A percentile compares a stretch with the other conserved stretches of the same genome.
These are phyloP conservation scores for Willowsia nigromaculata DNA, from an alignment of 2,888 invertebrate species.

Conservation along the genomic window DNA sequence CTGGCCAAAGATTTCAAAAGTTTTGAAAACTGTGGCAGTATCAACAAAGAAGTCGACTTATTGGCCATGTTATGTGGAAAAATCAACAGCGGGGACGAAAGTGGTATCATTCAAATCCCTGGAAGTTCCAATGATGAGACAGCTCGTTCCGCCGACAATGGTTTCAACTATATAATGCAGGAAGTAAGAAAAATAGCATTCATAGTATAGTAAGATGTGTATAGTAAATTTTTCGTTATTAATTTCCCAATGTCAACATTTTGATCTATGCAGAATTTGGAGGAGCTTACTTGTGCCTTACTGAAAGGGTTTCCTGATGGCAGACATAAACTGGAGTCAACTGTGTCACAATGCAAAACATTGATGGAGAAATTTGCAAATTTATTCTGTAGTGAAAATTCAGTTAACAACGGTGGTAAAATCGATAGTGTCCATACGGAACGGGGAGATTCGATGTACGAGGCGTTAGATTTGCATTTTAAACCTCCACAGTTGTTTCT, in stretches of 20 bases:
- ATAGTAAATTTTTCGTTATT: too few species aligned
- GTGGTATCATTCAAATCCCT: not conserved
- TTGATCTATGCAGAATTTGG: conserved; percentile 32
- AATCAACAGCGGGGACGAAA: not conserved
- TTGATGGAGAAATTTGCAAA: conserved; percentile 59
- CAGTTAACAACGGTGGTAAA: not conserved
- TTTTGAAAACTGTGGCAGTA: not conserved
- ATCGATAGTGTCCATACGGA: not conserved
- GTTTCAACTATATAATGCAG: conserved; percentile 10
- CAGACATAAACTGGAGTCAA: conserved; percentile 19
- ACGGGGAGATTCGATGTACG: not conserved
- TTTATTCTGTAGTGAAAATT: not conserved
- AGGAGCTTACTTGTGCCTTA: conserved; percentile 53
- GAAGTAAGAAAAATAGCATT: too few species aligned
- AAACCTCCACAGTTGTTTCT: conserved; percentile 8
- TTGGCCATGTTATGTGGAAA: conserved; percentile 19
- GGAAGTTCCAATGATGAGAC: not conserved
- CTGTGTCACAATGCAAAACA: conserved; percentile 26
- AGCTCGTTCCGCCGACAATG: not conserved
- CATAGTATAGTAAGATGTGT: too few species aligned
- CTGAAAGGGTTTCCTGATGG: conserved; percentile 48
- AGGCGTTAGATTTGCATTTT: not conserved
- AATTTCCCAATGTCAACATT: not conserved
- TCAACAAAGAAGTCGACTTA: not conserved
- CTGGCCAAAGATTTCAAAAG: not conserved